These are phyloP conservation scores for Machaerirhynchus nigripectus DNA, from an alignment of 2,113 vertebrate species.

Conservation along the genomic window DNA sequence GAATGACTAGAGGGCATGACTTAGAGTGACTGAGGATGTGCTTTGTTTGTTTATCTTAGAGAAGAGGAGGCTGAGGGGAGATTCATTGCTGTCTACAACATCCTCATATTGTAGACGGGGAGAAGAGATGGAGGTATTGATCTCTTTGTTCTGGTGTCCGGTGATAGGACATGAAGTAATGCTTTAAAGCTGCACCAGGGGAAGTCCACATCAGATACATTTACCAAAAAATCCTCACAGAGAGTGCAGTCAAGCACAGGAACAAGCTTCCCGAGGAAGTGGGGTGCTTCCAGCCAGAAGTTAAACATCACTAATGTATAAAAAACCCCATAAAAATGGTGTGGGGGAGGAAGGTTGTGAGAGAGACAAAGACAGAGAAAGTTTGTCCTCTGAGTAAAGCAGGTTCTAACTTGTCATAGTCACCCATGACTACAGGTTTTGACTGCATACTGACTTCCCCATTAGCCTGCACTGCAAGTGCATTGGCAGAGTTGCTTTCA, in stretches of 20 bases:
- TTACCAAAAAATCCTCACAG: not conserved
- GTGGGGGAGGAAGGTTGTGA: accelerated
- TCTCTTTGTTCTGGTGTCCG: accelerated
- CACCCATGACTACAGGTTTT: not conserved
- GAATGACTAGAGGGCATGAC: not conserved
- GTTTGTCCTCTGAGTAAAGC: not conserved
- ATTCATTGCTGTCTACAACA: not conserved
- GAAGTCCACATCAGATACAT: not conserved
- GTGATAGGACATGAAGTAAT: not conserved
- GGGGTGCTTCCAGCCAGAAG: not conserved
- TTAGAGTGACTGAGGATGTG: not conserved
- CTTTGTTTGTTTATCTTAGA: not conserved
- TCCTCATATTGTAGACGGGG: not conserved
- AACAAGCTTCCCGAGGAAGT: not conserved
- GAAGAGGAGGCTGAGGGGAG: not conserved
- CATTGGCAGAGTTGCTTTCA: not conserved
- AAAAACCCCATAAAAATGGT: accelerated
- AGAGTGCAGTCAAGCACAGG: not conserved
- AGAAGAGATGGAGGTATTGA: not conserved
- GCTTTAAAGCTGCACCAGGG: not conserved
- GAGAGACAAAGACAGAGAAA: too few species aligned
- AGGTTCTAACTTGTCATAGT: not conserved
- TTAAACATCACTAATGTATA: not conserved
- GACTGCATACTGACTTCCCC: not conserved
- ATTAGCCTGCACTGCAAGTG: not conserved